Percentiles rank a stretch among this genome's conserved stretches.
These are phyloP conservation scores for Heliocidaris tuberculata DNA, from an alignment of 35 echinoderm and acorn worm species.

Conservation along the genomic window DNA sequence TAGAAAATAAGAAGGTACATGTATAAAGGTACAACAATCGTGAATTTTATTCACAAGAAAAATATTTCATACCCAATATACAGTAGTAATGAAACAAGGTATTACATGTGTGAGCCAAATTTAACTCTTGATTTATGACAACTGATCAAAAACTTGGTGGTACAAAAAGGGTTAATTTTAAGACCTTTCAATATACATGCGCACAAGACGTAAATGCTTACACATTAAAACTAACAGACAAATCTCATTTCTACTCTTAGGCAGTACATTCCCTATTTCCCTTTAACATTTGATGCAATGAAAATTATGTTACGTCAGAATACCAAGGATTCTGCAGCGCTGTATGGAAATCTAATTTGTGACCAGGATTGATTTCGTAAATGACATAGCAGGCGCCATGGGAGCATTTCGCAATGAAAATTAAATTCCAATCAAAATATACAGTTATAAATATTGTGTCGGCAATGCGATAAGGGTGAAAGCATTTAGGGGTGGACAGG, in stretches of 20 bases:
- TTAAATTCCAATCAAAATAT: slow-evolving; percentile 19
- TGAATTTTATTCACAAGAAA: too few species aligned
- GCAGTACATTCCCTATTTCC: slow-evolving; percentile 1
- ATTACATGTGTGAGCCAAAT: too few species aligned
- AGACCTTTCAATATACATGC: neutral
- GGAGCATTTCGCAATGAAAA: slow-evolving; percentile 1
- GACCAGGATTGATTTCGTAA: slow-evolving; percentile 16
- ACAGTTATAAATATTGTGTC: slow-evolving; percentile 6
- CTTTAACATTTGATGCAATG: slow-evolving; percentile 17
- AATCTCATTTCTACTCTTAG: neutral
- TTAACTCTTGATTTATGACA: too few species aligned
- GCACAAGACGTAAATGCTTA: neutral
- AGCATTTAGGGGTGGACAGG: neutral
- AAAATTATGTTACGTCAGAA: slow-evolving; percentile 6
- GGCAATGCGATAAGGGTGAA: neutral
- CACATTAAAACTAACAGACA: neutral
- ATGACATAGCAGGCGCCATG: slow-evolving; percentile 14
- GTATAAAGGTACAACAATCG: too few species aligned
- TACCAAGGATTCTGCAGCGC: neutral
- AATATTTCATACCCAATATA: too few species aligned
- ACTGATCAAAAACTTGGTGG: too few species aligned
- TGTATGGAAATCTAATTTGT: slow-evolving; percentile 18
- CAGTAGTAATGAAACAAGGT: too few species aligned
- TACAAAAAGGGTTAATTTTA: too few species aligned
- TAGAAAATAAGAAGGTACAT: too few species aligned